These are phyloP conservation scores for Rachycentron canadum DNA, from an alignment of 2,797 vertebrate species.

Conservation along the genomic window DNA sequence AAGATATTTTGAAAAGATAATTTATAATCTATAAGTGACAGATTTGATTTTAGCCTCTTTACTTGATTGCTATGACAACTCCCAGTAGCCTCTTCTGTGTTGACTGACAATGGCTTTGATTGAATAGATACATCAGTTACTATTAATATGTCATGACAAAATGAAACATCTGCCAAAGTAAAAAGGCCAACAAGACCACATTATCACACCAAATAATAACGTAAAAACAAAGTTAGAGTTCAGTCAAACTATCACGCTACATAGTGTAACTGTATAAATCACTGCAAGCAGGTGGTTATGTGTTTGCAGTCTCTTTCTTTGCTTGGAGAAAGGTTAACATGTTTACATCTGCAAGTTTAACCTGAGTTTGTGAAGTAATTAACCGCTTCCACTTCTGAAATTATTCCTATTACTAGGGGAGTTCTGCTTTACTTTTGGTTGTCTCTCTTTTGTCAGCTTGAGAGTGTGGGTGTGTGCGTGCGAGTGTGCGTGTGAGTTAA, in stretches of 20 bases:
- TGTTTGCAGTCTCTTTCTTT: not conserved
- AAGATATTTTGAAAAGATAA: not conserved
- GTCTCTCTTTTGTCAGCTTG: constrained; percentile 23
- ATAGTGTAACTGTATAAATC: not conserved
- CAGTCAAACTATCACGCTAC: not conserved
- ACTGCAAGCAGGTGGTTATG: not conserved
- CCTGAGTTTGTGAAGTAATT: not conserved
- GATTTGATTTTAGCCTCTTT: not conserved
- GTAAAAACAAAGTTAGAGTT: not conserved
- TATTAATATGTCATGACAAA: not conserved
- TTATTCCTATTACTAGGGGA: not conserved
- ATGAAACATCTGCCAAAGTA: not conserved
- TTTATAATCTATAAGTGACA: not conserved
- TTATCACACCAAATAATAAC: not conserved
- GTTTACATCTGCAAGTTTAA: not conserved
- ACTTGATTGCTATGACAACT: not conserved
- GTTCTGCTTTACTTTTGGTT: constrained; percentile 26
- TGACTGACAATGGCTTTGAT: not conserved
- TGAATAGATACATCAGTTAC: not conserved
- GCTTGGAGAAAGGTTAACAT: not conserved
- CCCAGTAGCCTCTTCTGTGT: not conserved
- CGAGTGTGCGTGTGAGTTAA: constrained; percentile 58
- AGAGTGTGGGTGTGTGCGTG: constrained; percentile 15
- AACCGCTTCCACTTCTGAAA: not conserved
- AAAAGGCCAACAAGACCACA: not conserved